Percentiles rank a stretch among this genome's conserved stretches.
These are phyloP conservation scores for Dysidea cf. avara DNA, from an alignment of 37 sponge, comb jelly and placozoan species.

Conservation along the genomic window DNA sequence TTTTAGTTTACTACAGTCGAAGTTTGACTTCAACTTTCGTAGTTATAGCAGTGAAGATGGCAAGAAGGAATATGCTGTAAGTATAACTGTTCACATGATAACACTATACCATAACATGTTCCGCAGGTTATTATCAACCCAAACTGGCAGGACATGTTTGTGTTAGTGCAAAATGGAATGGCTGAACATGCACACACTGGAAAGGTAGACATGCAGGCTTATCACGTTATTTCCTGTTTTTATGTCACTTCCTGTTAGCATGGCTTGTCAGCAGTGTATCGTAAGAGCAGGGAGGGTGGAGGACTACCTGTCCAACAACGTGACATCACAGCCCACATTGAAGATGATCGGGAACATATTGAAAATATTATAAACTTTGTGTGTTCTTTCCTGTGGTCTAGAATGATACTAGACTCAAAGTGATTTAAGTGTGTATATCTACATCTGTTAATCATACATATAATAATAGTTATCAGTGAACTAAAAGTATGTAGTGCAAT, in stretches of 20 bases:
- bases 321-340: constrained; percentile 49
- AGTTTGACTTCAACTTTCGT: constrained; percentile 22
- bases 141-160: constrained; percentile 74
- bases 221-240: neutral
- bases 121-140: constrained; percentile 67
- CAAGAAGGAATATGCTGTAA: constrained; percentile 9
- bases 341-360: constrained; percentile 62
- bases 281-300: constrained; percentile 59
- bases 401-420: no score
- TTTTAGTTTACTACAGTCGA: constrained; percentile 12
- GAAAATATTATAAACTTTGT: constrained; percentile 68
- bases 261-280: constrained; percentile 54
- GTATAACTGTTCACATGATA: neutral
- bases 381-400: constrained; percentile 73
- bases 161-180: constrained; percentile 16
- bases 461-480: no score
- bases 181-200: no score
- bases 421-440: no score
- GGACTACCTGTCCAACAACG: constrained; percentile 41
- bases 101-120: neutral
- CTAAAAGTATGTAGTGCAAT: no score
- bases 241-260: neutral
- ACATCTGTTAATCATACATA: no score
- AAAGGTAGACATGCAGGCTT: neutral
- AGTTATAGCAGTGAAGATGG: constrained; percentile 17